Evolutionary conservation across 2,888 invertebrate species (phyloP), one percentile per base, ranked within the genome.

Genomic region (Pristionchus entomophagus): DNA sequence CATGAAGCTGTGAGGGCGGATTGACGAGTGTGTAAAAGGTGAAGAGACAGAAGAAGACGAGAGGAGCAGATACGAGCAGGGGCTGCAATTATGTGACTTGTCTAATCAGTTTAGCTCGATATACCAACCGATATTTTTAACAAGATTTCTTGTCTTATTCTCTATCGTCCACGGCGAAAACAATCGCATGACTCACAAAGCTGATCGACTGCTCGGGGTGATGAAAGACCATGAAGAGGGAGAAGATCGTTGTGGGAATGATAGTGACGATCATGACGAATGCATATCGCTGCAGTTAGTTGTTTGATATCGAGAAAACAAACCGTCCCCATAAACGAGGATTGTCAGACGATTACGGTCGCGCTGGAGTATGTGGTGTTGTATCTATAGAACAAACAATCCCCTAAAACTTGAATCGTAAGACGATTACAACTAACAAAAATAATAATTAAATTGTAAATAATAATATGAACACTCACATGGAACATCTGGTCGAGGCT

Each of bases 191-290:
- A 69, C 69, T 59, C n/a, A 77, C 77, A n/a, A 35, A 77, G 45
- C 45, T 22, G 35, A 53, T 53, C 5, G 22, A 32, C 1, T 53
- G 22, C 5, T 53, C 29, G 0, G 53, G 35, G 10, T 26, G 53
- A 10, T 19, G 80, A 19, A 38, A 12, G 22, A 83, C 38, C 83
- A 83, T 62, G 26, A 83, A 83, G 2, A 83, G 8, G 5, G 83
- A 19, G 83, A 83, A 83, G 26, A 62, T 59, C 59, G 49, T 62
- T 12, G 83, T 41, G 10, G 83, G 83, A 41, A 83, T 83, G 29
- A 83, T 83, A 38, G 83, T 62, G 12, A 62, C 83, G n/a, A 83
- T 83, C 83, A 83, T 83, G 45, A 59, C 59, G 62, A 83, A 83
- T 6, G 83, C 80, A 22, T 81, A 81, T 0, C 51, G 51, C 80